phyloP scores from a whole-genome alignment of 2,113 vertebrate genomes.

The Psephotus haematonotus region DNA sequence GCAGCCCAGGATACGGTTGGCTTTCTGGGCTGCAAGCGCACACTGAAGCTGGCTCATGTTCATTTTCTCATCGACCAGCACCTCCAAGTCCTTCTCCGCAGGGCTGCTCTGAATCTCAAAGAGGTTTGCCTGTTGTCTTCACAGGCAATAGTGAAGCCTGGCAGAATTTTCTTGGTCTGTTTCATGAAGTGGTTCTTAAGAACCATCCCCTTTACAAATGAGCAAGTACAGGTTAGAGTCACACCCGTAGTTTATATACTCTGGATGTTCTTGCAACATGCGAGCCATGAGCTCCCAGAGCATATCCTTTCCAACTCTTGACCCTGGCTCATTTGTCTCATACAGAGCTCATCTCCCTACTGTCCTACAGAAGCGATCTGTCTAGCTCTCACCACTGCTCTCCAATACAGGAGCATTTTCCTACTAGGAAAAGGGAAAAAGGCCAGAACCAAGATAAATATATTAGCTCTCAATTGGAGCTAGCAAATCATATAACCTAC shows the following conservation, averaged over 20 bases:
- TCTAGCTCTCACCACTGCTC: not conserved
- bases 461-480: not conserved
- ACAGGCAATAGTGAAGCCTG: not conserved
- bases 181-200: not conserved
- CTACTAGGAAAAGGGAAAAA: not conserved
- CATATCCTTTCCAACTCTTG: not conserved
- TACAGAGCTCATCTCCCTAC: not conserved
- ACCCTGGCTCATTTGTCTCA: not conserved
- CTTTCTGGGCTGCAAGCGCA: too few relatives aligned
- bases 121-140: not conserved
- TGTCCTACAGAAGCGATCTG: not conserved
- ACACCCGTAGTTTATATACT: not conserved
- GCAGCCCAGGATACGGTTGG: too few relatives aligned
- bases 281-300: not conserved
- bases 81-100: too few relatives aligned
- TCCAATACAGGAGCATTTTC: not conserved
- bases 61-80: too few relatives aligned
- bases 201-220: not conserved
- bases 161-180: not conserved
- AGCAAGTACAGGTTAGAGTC: not conserved
- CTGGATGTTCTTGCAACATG: not conserved
- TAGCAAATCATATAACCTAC: not conserved
- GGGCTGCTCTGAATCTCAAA: too few relatives aligned
- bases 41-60: too few relatives aligned
- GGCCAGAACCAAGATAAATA: not conserved